Evolutionary conservation across 1,140 invertebrate genomes (phyloP).

Genomic region (silkworm (Bombyx mori)): ASM3026992v2 NC_085131.1:10153001-10153500

Average conservation of each 20-base stretch:
- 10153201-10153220: slow-evolving; percentile 13
- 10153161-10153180: not conserved
- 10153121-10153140: no score
- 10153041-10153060: no score
- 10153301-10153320: slow-evolving; percentile 4
- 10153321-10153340: slow-evolving; percentile 10
- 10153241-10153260: not conserved
- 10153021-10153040: no score
- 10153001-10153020: no score
- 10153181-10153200: slow-evolving; percentile 11
- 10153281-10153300: slow-evolving; percentile 1
- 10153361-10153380: slow-evolving; percentile 19
- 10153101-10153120: no score
- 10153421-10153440: no score
- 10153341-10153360: slow-evolving; percentile 22
- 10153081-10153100: no score
- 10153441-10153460: no score
- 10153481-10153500: not conserved
- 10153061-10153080: no score
- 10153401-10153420: slow-evolving; percentile 23
- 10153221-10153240: slow-evolving; percentile 4
- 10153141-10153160: no score
- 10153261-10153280: not conserved
- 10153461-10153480: no score
- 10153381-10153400: slow-evolving; percentile 24